phyloP scores from a whole-genome alignment of 2,888 invertebrate genomes.

The Darwinula stevensoni region DNA sequence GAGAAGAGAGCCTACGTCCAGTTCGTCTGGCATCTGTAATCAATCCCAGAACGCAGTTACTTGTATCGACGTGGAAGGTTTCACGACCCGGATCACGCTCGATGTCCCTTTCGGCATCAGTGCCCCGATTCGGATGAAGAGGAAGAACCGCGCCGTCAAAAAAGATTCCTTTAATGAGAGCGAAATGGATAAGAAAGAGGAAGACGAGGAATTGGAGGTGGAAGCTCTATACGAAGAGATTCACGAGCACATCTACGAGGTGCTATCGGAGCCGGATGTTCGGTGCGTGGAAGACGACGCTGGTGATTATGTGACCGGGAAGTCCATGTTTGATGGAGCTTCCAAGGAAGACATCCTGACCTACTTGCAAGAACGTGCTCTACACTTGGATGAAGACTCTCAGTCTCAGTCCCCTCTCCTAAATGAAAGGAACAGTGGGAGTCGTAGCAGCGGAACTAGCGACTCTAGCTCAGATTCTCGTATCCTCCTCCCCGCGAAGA shows the following conservation, averaged over 20 bases:
- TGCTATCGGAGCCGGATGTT: neutral
- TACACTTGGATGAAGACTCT: constrained; percentile 12
- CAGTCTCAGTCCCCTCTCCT: constrained; percentile 7
- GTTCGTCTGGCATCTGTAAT: neutral
- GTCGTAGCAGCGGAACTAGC: constrained; percentile 5
- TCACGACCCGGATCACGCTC: no score
- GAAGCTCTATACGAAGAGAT: constrained; percentile 2
- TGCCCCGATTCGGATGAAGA: no score
- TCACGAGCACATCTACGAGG: neutral
- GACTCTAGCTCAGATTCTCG: no score
- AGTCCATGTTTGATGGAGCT: constrained; percentile 33
- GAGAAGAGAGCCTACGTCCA: neutral
- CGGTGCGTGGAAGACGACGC: neutral
- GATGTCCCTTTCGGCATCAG: no score
- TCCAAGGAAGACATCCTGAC: constrained; percentile 68
- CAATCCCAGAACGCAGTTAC: no score
- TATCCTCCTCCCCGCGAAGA: no score
- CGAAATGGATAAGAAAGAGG: no score
- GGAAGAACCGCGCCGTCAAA: no score
- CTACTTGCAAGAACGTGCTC: constrained; percentile 64
- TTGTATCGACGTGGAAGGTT: no score
- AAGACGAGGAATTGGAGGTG: constrained; percentile 1
- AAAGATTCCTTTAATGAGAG: no score
- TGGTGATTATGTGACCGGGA: constrained; percentile 14
- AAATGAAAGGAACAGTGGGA: constrained; percentile 8